These are phyloP conservation scores for Proteles cristata DNA, from an alignment of 2,113 vertebrate genomes.

Conservation along the genomic window DNA sequence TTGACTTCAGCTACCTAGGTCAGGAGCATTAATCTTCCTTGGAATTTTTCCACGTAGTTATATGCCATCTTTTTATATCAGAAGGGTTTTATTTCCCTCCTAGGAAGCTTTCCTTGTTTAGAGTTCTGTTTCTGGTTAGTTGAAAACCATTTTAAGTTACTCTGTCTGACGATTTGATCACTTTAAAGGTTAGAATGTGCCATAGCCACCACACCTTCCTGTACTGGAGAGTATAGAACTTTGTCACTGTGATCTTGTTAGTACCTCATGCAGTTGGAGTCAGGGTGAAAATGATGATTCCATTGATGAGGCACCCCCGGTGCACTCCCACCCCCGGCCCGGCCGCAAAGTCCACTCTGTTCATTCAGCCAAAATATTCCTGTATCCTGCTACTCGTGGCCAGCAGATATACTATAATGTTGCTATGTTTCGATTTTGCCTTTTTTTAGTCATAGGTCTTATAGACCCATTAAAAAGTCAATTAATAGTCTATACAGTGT, in stretches of 20 bases:
- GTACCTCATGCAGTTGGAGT: not conserved
- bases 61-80: not conserved
- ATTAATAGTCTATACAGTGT: not conserved
- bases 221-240: not conserved
- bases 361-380: not conserved
- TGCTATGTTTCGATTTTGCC: not conserved
- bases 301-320: not conserved
- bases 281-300: not conserved
- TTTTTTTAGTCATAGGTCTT: not conserved
- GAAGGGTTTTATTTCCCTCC: conserved; percentile 1
- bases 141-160: not conserved
- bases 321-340: not conserved
- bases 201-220: not conserved
- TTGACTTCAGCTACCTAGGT: not conserved
- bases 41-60: not conserved
- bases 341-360: not conserved
- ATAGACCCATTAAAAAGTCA: not conserved
- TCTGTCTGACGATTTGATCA: not conserved
- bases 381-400: not conserved
- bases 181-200: not conserved
- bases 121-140: not conserved
- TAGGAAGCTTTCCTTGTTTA: not conserved
- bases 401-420: not conserved
- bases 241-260: not conserved
- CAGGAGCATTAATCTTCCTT: not conserved